Evolutionary conservation across 2,888 invertebrate genomes (phyloP).

Genomic region (Rhingia campestris): DNA sequence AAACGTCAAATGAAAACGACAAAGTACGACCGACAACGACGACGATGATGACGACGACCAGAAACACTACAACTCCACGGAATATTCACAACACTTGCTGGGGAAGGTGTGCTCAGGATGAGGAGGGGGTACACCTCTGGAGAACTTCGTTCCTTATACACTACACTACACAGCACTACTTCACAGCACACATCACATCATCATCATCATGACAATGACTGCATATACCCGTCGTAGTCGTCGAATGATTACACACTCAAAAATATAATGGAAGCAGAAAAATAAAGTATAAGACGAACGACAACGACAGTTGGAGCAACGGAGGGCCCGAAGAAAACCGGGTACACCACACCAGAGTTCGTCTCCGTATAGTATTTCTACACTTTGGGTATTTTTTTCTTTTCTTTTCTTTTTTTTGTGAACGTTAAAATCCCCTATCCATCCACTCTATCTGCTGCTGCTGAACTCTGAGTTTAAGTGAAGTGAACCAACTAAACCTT

Average conservation of each 20-base stretch:
- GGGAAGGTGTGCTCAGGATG: conserved; percentile 5
- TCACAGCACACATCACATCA: conserved; percentile 63
- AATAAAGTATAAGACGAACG: conserved; percentile 68
- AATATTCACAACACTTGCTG: neutral
- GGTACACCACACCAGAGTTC: conserved; percentile 37
- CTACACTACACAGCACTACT: conserved; percentile 56
- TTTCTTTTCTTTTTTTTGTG: neutral
- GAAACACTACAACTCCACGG: conserved; percentile 15
- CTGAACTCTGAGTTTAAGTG: conserved; percentile 73
- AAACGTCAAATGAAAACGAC: conserved; percentile 62
- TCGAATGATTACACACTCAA: conserved; percentile 73
- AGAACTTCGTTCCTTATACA: conserved; percentile 56
- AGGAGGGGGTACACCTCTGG: conserved; percentile 45
- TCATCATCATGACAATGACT: conserved; percentile 70
- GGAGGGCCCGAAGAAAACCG: conserved; percentile 57
- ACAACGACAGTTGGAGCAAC: conserved; percentile 40
- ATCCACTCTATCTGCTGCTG: conserved; percentile 53
- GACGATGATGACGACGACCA: conserved; percentile 13
- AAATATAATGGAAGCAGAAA: conserved; percentile 67
- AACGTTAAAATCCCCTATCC: conserved; percentile 67
- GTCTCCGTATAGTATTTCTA: conserved; percentile 57
- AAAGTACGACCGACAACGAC: conserved; percentile 50
- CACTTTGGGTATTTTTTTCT: conserved; percentile 61
- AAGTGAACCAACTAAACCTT: conserved; percentile 73
- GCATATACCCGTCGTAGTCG: conserved; percentile 62